These are phyloP conservation scores for Hemiprocne comata DNA, from an alignment of 2,113 vertebrate genomes.

Conservation along the genomic window DNA sequence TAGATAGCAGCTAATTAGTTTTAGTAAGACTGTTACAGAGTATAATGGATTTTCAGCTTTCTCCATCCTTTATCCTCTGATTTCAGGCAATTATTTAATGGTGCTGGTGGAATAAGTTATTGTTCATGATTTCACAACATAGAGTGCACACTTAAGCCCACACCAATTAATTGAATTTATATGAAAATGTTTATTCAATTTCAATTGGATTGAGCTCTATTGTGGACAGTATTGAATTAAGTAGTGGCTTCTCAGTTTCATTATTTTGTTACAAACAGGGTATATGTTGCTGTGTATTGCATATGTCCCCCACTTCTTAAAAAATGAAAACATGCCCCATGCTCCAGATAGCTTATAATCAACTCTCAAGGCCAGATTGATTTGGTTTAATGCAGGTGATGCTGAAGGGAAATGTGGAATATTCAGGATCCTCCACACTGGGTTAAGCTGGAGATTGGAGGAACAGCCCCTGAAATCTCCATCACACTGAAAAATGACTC, in stretches of 20 bases:
- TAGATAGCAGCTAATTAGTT: constrained; percentile 80
- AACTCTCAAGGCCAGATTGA: neutral
- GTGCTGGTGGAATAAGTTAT: constrained; percentile 67
- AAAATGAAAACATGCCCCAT: neutral
- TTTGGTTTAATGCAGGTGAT: neutral
- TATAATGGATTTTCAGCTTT: constrained; percentile 76
- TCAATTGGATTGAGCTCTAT: constrained; percentile 58
- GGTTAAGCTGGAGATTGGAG: neutral
- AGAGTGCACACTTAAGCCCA: constrained; percentile 43
- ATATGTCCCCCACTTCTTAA: neutral
- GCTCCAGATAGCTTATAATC: neutral
- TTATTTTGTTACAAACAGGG: neutral
- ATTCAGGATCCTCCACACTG: neutral
- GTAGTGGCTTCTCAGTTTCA: neutral
- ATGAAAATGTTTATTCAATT: constrained; percentile 71
- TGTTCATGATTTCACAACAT: constrained; percentile 66
- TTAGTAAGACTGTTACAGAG: constrained; percentile 69
- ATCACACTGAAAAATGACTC: neutral
- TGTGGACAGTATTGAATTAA: constrained; percentile 31
- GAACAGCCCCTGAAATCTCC: neutral
- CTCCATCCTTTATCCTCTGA: constrained; percentile 70
- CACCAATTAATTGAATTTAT: constrained; percentile 78
- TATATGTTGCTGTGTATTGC: neutral
- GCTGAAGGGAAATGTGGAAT: neutral
- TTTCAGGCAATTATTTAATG: constrained; percentile 73